Evolutionary conservation across 1,140 invertebrate species (phyloP), one percentile per base, ranked within the genome.

Genomic region (Campodea augens): DNA sequence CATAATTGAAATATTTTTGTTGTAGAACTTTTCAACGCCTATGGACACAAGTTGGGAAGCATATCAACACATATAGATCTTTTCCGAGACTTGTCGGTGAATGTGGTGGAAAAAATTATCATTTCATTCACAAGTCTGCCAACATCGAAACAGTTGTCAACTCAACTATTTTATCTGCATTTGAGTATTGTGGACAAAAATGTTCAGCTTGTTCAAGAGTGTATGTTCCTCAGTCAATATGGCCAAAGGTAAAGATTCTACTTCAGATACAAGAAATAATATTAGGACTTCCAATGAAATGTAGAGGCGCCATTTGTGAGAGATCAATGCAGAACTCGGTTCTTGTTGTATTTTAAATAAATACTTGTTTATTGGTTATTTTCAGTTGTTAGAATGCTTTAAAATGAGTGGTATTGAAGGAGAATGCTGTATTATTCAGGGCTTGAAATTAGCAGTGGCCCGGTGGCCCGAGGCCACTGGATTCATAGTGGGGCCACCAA

Each of bases 81-180:
- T 98, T 93, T 61, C 96, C 95, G 0, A 74, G 91, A 52, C 64
- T 99, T 3, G 82, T 96, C 52, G 83, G 84, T 51, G 95, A 99
- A 65, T 98, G 92, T 64, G 95, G 95, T 37, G 95, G 95, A 2
- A 99, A 99, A 64, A 99, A 99, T 67, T 98, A 86, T 63, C 96
- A 99, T 59, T 95, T 98, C 59, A 66, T 98, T 19, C 95, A 99
- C 66, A 72, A 80, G 1, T 77, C 83, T 20, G 95, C 92, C 13
- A 79, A 98, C 64, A 66, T 84, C 0, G 67, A 78, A 13, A 75
- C 77, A 25, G 90, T 93, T 25, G 74, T 90, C 0, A 75, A 76
- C 25, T 73, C 74, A 1, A 95, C 93, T 0, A 83, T 97, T 48
- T 69, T 79, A 45, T 84, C 89, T 44, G 77, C 93, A 21, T 99